phyloP scores from a whole-genome alignment of 2,888 invertebrate genomes.

The Pseudanteris insignis region DNA sequence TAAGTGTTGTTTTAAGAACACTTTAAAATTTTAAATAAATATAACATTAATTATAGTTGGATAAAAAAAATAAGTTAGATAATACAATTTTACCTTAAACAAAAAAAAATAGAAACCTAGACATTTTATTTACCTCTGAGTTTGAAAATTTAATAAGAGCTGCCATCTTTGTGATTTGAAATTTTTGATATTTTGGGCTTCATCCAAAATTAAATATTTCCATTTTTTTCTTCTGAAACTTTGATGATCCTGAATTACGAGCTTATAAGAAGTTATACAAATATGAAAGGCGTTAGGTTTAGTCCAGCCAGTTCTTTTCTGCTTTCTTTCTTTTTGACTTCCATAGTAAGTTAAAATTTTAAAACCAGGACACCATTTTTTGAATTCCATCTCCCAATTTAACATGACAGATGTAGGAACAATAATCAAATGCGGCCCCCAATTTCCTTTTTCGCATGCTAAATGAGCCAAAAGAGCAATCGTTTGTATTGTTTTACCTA shows the following conservation, averaged over 20 bases:
- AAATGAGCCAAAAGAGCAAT: constrained; percentile 93
- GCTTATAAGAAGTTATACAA: constrained; percentile 97
- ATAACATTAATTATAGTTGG: too few relatives aligned
- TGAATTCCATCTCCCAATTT: constrained; percentile 99
- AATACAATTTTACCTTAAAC: too few relatives aligned
- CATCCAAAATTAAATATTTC: constrained; percentile 97
- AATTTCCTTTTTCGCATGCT: constrained; percentile 89
- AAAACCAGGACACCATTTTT: constrained; percentile 99
- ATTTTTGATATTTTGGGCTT: constrained; percentile 99
- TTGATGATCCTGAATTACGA: constrained; percentile 98
- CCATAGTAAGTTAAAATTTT: constrained; percentile 99
- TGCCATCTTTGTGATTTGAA: constrained; percentile 99
- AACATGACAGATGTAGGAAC: constrained; percentile 99
- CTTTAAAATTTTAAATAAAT: constrained; percentile 22
- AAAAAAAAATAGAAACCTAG: constrained; percentile 1
- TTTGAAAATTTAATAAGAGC: constrained; percentile 91
- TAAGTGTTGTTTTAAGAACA: constrained; percentile 20
- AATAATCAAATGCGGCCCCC: constrained; percentile 99
- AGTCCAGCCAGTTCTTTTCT: constrained; percentile 90
- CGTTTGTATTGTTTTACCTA: constrained; percentile 97
- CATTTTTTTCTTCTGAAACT: constrained; percentile 97
- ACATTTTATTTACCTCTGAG: constrained; percentile 78
- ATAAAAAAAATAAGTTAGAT: too few relatives aligned
- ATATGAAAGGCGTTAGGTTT: constrained; percentile 98
- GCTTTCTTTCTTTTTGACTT: constrained; percentile 91